phyloP scores from a whole-genome alignment of 1,140 invertebrate genomes.

The Antheraea mylitta region DNA sequence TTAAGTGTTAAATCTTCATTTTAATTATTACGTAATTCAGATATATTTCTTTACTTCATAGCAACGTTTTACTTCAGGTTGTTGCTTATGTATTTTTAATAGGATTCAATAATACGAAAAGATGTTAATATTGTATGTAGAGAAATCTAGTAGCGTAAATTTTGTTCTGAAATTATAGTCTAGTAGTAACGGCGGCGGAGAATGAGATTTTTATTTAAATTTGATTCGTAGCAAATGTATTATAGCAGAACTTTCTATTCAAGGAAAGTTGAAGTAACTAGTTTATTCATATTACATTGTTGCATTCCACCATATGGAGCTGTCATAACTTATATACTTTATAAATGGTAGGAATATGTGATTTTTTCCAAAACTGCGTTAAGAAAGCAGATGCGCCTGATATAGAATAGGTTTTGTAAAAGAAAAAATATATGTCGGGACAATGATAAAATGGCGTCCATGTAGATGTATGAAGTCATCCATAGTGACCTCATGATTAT shows the following conservation, averaged over 20 bases:
- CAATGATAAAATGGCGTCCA: too few relatives aligned
- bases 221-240: constrained; percentile 45
- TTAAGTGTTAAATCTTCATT: neutral
- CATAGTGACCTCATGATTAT: too few relatives aligned
- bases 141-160: neutral
- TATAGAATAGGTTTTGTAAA: too few relatives aligned
- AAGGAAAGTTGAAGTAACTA: constrained; percentile 40
- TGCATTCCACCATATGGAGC: neutral
- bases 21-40: neutral
- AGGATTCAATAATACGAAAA: neutral
- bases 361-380: neutral
- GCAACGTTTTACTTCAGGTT: neutral
- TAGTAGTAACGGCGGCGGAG: neutral
- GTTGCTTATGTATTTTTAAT: neutral
- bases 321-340: neutral
- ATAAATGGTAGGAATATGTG: neutral
- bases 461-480: too few relatives aligned
- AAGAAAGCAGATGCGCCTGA: too few relatives aligned
- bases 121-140: neutral
- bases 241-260: constrained; percentile 37
- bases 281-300: neutral
- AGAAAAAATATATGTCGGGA: too few relatives aligned
- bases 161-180: neutral
- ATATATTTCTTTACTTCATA: neutral
- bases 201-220: constrained; percentile 32